Percentiles rank a stretch among this genome's conserved stretches.
These are phyloP conservation scores for Oriolus oriolus DNA, from an alignment of 2,113 vertebrate species.

Conservation along the genomic window DNA sequence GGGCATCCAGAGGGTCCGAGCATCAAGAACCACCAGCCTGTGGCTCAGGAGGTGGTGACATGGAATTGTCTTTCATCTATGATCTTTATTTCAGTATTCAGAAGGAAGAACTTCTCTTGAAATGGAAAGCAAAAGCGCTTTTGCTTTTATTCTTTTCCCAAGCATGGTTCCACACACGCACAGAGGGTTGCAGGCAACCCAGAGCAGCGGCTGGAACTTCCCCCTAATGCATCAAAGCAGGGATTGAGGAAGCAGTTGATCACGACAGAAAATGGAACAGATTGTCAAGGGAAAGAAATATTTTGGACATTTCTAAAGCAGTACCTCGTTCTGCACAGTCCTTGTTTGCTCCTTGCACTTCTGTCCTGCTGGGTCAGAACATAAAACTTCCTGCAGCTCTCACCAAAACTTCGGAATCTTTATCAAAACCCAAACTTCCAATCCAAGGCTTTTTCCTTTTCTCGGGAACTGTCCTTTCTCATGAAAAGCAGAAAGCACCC, in stretches of 20 bases:
- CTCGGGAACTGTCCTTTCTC: background rate
- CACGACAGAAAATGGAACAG: fast-evolving
- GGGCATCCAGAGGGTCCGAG: background rate
- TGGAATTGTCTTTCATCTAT: background rate
- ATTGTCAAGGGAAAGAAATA: background rate
- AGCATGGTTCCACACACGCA: background rate
- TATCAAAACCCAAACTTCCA: background rate
- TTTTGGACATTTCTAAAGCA: background rate
- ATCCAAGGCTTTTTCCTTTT: background rate
- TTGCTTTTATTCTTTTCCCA: background rate
- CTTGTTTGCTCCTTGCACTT: background rate
- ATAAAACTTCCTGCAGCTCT: background rate
- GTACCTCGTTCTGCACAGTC: background rate
- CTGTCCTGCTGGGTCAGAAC: background rate
- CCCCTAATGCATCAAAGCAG: background rate
- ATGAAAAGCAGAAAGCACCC: background rate
- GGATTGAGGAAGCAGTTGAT: background rate
- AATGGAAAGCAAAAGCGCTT: background rate
- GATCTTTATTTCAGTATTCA: background rate
- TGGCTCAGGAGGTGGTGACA: background rate
- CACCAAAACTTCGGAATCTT: background rate
- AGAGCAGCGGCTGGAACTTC: background rate
- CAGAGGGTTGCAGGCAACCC: background rate
- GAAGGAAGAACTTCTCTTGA: background rate
- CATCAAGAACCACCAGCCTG: background rate